Conservation (phyloP, 2,113 vertebrate species). For the Tauraco erythrolophus region DNA sequence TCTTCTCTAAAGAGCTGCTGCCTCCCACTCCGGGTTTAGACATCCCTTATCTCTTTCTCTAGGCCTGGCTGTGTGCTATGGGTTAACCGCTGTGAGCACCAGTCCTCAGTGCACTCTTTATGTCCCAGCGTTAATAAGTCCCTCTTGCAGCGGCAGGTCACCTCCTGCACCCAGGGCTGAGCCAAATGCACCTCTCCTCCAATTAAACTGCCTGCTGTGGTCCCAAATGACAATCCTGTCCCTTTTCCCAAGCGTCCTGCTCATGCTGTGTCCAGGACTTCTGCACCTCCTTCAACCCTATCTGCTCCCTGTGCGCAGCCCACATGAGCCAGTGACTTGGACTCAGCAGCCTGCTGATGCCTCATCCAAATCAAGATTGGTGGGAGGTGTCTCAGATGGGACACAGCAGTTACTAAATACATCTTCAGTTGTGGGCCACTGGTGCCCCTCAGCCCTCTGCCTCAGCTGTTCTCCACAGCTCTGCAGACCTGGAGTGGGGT, state of each 20-base stretch:
- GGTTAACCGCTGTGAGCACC: neutral
- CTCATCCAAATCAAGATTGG: neutral
- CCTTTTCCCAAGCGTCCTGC: neutral
- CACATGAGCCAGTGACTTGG: neutral
- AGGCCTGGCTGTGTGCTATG: neutral
- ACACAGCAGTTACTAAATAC: neutral
- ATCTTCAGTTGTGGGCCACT: fast-evolving
- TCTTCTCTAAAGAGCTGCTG: neutral
- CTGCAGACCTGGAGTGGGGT: neutral
- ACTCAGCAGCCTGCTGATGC: neutral
- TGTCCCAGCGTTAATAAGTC: neutral
- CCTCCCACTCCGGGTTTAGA: neutral
- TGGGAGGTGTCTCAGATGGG: neutral
- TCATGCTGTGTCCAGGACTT: neutral
- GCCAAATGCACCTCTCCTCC: neutral
- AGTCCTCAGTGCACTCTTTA: neutral
- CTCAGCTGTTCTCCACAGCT: neutral
- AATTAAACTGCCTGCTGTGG: fast-evolving
- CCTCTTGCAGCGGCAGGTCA: neutral
- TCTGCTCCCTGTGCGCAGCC: neutral
- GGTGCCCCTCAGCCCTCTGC: neutral
- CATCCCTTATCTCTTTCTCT: neutral
- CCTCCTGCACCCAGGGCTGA: neutral
- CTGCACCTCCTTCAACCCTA: neutral
- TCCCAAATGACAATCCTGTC: neutral